These are phyloP conservation scores for Manis javanica DNA, from an alignment of 2,797 vertebrate species.

Conservation along the genomic window DNA sequence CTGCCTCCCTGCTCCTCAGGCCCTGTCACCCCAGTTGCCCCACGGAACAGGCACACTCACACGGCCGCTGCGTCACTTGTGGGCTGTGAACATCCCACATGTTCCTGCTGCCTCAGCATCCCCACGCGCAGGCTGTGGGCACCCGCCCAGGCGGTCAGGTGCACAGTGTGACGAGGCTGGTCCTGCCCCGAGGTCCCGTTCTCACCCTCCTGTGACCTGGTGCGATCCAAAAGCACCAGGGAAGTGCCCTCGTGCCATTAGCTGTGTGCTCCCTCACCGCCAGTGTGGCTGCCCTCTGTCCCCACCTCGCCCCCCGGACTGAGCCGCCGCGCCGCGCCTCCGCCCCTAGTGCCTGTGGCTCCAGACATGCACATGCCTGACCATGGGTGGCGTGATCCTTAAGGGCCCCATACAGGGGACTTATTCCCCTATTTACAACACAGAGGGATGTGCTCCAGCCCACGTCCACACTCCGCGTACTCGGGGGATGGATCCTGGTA, in stretches of 20 bases:
- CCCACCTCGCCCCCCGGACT: background rate
- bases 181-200: background rate
- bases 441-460: background rate
- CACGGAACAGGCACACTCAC: background rate
- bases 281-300: background rate
- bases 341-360: background rate
- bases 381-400: background rate
- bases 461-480: background rate
- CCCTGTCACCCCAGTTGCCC: too few species aligned
- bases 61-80: background rate
- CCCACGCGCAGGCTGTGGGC: too few species aligned
- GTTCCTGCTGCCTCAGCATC: background rate
- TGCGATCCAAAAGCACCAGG: background rate
- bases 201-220: background rate
- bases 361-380: background rate
- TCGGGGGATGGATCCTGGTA: background rate
- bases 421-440: background rate
- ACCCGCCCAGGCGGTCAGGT: background rate
- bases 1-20: background rate
- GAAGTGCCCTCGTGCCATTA: background rate
- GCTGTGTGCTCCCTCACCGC: background rate
- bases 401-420: background rate
- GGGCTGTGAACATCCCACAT: background rate
- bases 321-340: too few species aligned
- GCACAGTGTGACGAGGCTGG: background rate